phyloP scores from a whole-genome alignment of 2,888 invertebrate genomes.

The Monochamus alternatus region DNA sequence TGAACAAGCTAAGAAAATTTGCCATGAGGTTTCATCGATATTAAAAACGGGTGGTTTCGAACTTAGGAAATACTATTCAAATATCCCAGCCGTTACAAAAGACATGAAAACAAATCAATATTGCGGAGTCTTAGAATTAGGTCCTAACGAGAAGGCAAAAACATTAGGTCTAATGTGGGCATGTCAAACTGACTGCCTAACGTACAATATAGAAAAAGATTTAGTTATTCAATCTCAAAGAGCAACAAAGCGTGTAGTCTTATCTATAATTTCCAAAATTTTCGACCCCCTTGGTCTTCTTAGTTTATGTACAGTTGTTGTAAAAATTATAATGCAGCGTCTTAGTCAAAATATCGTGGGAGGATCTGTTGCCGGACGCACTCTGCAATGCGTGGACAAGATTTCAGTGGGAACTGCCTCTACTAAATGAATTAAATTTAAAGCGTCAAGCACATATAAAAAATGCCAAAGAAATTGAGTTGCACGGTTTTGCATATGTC shows the following conservation, averaged over 20 bases:
- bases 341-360: slow-evolving; percentile 35
- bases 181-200: slow-evolving; percentile 29
- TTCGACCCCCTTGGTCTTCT: slow-evolving; percentile 34
- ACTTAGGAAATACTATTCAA: slow-evolving; percentile 34
- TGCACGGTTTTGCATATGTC: slow-evolving; percentile 18
- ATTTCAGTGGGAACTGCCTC: background rate
- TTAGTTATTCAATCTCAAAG: background rate
- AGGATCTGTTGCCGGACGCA: slow-evolving; percentile 14
- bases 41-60: slow-evolving; percentile 30
- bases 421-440: too few relatives aligned
- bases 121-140: slow-evolving; percentile 11
- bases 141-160: slow-evolving; percentile 34
- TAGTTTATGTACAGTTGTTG: slow-evolving; percentile 32
- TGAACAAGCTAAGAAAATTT: too few relatives aligned
- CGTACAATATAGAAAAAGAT: slow-evolving; percentile 27
- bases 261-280: slow-evolving; percentile 8
- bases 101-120: background rate
- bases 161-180: slow-evolving; percentile 40
- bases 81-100: background rate
- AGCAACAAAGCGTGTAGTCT: background rate
- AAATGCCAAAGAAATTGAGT: too few relatives aligned
- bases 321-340: slow-evolving; percentile 41
- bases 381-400: slow-evolving; percentile 1
- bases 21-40: slow-evolving; percentile 19
- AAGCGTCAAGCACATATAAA: background rate